A percentile compares a stretch with the other conserved stretches of the same genome.
phyloP scores from a whole-genome alignment of 2,888 invertebrate genomes.

The Eristalis intricaria region DNA sequence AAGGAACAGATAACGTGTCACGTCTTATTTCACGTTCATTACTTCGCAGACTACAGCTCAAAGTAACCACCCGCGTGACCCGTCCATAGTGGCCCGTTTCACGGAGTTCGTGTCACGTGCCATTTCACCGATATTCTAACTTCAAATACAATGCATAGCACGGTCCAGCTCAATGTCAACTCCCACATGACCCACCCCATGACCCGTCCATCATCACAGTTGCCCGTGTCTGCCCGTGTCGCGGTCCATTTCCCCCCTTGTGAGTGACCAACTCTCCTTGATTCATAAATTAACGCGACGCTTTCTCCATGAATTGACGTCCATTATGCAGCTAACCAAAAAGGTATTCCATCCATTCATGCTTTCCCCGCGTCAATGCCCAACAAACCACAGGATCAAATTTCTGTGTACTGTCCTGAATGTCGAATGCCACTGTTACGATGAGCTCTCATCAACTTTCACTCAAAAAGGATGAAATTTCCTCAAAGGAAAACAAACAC shows the following conservation, averaged over 20 bases:
- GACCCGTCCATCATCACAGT: too few relatives aligned
- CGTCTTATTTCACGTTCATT: too few relatives aligned
- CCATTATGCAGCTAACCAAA: not conserved
- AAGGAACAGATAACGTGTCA: too few relatives aligned
- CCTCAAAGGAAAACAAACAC: conserved; percentile 30
- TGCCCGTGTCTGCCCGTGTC: not conserved
- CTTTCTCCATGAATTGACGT: not conserved
- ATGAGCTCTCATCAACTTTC: conserved; percentile 56
- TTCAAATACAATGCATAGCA: too few relatives aligned
- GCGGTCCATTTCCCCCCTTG: not conserved
- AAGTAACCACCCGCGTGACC: too few relatives aligned
- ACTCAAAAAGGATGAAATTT: conserved; percentile 58
- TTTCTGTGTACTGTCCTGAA: conserved; percentile 59
- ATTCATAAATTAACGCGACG: not conserved
- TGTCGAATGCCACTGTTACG: conserved; percentile 7
- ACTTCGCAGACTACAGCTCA: too few relatives aligned
- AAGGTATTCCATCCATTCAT: conserved; percentile 4
- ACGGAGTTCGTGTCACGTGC: not conserved
- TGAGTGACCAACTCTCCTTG: not conserved
- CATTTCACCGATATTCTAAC: too few relatives aligned
- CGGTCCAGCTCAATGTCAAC: too few relatives aligned
- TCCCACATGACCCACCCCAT: too few relatives aligned
- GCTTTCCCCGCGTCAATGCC: conserved; percentile 16
- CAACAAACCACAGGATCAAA: conserved; percentile 58
- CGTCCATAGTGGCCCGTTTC: not conserved